Evolutionary conservation across 2,113 vertebrate species (phyloP).

Genomic region (Phaethon lepturus): DNA sequence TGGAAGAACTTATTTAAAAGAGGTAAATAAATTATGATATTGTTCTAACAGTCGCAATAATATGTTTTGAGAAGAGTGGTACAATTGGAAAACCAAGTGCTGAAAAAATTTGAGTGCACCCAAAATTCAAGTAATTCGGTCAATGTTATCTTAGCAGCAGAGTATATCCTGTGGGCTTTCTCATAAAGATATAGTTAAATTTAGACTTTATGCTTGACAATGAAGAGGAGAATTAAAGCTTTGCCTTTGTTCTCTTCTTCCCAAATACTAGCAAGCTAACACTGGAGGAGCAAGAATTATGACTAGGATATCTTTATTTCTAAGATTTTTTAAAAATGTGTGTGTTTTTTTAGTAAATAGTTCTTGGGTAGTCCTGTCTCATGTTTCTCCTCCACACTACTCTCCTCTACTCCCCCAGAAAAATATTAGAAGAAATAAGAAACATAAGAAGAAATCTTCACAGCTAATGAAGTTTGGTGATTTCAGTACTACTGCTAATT

Average conservation of each 20-base stretch:
- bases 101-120: neutral
- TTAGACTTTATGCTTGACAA: neutral
- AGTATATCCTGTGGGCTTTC: neutral
- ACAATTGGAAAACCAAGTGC: neutral
- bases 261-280: neutral
- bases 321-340: neutral
- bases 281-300: neutral
- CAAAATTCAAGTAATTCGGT: neutral
- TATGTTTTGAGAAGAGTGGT: neutral
- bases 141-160: neutral
- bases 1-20: neutral
- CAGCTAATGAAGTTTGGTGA: neutral
- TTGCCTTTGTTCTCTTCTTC: neutral
- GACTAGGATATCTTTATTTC: neutral
- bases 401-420: fast-evolving
- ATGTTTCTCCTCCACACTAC: neutral
- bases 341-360: neutral
- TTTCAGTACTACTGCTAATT: neutral
- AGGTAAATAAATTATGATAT: neutral
- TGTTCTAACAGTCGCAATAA: neutral
- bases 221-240: neutral
- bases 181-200: neutral
- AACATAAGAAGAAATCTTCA: neutral
- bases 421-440: neutral
- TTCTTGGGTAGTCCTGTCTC: neutral